Evolutionary conservation across 1,140 invertebrate genomes (phyloP).

Genomic region (Zaprionus nigranus): DNA sequence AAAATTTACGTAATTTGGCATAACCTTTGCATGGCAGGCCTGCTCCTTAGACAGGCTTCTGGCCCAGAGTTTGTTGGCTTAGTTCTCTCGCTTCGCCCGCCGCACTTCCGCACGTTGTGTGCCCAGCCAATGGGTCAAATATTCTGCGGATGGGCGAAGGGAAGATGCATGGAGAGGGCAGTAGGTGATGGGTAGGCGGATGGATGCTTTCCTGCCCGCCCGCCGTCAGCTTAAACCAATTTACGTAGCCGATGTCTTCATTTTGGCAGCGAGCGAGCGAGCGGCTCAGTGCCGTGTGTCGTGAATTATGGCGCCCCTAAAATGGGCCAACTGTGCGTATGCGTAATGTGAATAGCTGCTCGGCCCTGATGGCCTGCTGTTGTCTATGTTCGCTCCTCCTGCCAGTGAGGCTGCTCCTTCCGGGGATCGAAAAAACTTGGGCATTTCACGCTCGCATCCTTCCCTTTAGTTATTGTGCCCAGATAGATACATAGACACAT

Average conservation of each 20-base stretch:
- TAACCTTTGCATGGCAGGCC: constrained; percentile 55
- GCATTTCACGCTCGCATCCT: constrained; percentile 30
- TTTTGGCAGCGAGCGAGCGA: constrained; percentile 52
- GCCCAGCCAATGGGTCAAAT: constrained; percentile 70
- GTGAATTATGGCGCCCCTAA: constrained; percentile 71
- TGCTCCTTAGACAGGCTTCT: constrained; percentile 14
- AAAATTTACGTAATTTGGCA: constrained; percentile 81
- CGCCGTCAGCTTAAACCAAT: constrained; percentile 80
- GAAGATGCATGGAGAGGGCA: not conserved
- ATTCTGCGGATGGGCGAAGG: constrained; percentile 23
- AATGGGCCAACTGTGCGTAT: constrained; percentile 75
- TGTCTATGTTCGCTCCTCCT: constrained; percentile 43
- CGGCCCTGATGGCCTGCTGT: constrained; percentile 24
- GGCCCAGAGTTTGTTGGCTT: constrained; percentile 42
- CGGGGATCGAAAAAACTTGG: not conserved
- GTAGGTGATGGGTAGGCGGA: constrained; percentile 20
- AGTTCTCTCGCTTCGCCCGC: constrained; percentile 1
- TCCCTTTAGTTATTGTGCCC: constrained; percentile 32
- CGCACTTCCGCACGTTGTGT: constrained; percentile 12
- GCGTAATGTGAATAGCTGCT: constrained; percentile 61
- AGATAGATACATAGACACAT: constrained; percentile 42
- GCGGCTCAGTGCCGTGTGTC: constrained; percentile 69
- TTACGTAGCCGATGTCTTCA: constrained; percentile 79
- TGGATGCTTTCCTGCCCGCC: constrained; percentile 30
- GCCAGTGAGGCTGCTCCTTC: not conserved